Evolutionary conservation across 2,888 invertebrate species (phyloP).

Genomic region (Parnassius smintheus): DNA sequence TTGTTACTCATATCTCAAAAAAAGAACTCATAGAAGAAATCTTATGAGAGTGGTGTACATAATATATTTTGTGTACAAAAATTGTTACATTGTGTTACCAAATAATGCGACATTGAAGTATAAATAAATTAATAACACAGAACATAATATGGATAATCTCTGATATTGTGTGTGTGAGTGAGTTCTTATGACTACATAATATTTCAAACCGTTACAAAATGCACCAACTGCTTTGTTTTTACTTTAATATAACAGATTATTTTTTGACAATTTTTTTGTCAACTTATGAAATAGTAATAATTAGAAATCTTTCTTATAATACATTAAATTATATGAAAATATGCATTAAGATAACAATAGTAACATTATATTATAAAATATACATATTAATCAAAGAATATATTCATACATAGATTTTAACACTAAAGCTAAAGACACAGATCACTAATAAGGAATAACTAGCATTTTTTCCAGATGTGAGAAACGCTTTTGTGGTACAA

Average conservation of each 20-base stretch:
- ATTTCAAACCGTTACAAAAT: neutral
- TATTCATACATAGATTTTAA: neutral
- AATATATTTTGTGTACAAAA: too few species aligned
- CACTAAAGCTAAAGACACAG: slow-evolving; percentile 7
- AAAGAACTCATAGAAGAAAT: too few species aligned
- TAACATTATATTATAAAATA: neutral
- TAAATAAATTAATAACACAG: too few species aligned
- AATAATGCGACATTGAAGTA: too few species aligned
- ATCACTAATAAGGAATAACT: slow-evolving; percentile 7
- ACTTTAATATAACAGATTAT: neutral
- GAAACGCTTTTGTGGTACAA: neutral
- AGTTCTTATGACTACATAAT: neutral
- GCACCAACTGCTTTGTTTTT: neutral
- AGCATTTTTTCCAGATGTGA: neutral
- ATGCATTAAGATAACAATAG: neutral
- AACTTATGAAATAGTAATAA: too few species aligned
- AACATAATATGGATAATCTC: too few species aligned
- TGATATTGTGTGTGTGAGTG: neutral
- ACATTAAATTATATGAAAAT: too few species aligned
- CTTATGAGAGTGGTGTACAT: too few species aligned
- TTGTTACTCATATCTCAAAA: too few species aligned
- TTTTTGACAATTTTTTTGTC: neutral
- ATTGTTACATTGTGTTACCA: too few species aligned
- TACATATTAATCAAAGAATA: neutral
- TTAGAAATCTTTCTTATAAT: too few species aligned